Conservation (phyloP, 2,113 vertebrate species). For the human region DNA sequence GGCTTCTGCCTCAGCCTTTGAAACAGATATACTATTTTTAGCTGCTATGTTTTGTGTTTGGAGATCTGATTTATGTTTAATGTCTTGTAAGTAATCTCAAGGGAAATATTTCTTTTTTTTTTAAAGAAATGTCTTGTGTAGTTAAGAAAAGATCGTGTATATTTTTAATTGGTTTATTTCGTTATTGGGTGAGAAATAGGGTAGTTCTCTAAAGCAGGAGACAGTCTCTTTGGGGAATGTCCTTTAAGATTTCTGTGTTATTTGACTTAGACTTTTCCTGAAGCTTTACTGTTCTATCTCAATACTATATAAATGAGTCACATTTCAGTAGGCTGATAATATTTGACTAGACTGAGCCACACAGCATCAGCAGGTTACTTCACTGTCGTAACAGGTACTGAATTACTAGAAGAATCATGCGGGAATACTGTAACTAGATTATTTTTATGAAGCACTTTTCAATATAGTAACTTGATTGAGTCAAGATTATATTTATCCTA, state of each 20-base stretch:
- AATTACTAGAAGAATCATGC: background rate
- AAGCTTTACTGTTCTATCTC: conserved; percentile 49
- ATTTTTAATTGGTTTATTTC: background rate
- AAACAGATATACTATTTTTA: conserved; percentile 66
- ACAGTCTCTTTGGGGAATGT: background rate
- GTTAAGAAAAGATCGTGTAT: background rate
- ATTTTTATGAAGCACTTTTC: conserved; percentile 23
- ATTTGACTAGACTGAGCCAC: background rate
- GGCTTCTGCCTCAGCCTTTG: conserved; percentile 36
- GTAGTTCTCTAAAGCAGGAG: background rate
- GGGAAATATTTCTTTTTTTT: background rate
- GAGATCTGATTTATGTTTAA: conserved; percentile 61
- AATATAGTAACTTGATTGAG: conserved; percentile 8
- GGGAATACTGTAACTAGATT: background rate
- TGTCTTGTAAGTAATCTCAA: conserved; percentile 42
- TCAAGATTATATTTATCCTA: background rate
- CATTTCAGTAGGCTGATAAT: conserved; percentile 21
- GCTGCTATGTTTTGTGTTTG: conserved; percentile 47
- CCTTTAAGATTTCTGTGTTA: background rate
- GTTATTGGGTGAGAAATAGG: background rate
- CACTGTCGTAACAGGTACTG: background rate
- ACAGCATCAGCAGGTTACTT: background rate
- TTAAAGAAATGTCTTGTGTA: background rate
- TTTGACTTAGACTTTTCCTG: conserved; percentile 61
- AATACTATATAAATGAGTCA: conserved; percentile 33